Percentiles rank a stretch among this genome's conserved stretches.
Evolutionary conservation across 2,113 vertebrate genomes (phyloP).

Genomic region (Oryzias melastigma): DNA sequence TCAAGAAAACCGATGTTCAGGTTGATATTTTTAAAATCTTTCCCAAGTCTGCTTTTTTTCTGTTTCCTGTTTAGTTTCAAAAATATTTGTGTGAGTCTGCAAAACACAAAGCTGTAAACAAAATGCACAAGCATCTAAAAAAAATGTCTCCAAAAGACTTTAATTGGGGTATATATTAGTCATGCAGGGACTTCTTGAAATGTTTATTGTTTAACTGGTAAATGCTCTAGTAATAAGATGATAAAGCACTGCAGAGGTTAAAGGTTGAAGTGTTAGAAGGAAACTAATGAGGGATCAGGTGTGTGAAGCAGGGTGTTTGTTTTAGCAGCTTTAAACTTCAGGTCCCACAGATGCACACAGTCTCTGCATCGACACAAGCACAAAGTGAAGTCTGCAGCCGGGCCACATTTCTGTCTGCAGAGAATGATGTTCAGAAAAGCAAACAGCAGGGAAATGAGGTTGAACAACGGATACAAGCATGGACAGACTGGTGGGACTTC

Average conservation of each 20-base stretch:
- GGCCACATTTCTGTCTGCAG: conserved; percentile 10
- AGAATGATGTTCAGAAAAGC: conserved; percentile 9
- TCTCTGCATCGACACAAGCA: neutral
- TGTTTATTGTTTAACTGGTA: too few species aligned
- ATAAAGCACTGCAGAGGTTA: conserved; percentile 24
- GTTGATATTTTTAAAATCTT: neutral
- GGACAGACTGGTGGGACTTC: conserved; percentile 27
- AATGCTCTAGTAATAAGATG: too few species aligned
- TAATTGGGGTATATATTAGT: neutral
- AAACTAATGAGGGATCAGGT: conserved; percentile 57
- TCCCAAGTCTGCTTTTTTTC: neutral
- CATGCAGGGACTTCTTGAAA: neutral
- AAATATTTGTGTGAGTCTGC: neutral
- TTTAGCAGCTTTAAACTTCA: conserved; percentile 16
- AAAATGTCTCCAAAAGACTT: neutral
- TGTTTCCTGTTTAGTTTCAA: neutral
- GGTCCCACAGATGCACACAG: neutral
- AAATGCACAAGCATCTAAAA: conserved; percentile 1
- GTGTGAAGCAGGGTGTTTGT: conserved; percentile 16
- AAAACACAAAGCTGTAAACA: neutral
- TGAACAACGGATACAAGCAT: conserved; percentile 26
- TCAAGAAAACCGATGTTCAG: too few species aligned
- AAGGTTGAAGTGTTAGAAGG: conserved; percentile 33
- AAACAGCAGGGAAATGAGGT: conserved; percentile 16
- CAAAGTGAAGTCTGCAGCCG: neutral